phyloP scores from a whole-genome alignment of 2,797 vertebrate species.

The Avahi laniger region DNA sequence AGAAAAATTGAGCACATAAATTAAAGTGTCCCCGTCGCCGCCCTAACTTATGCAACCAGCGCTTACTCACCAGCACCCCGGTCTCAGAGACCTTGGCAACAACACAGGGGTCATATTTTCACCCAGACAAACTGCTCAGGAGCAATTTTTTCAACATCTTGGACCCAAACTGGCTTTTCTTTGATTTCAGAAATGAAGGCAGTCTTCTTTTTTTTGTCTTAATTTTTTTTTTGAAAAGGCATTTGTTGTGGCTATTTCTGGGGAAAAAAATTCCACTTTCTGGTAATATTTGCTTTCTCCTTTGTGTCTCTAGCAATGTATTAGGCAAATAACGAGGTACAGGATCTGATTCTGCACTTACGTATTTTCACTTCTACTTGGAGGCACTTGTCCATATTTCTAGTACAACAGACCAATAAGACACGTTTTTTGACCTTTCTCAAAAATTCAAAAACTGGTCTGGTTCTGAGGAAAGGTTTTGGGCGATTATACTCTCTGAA shows the following conservation, averaged over 20 bases:
- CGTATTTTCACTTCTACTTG: conserved; percentile 36
- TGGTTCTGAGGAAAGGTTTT: conserved; percentile 76
- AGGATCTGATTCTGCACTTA: background rate
- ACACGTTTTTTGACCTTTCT: conserved; percentile 71
- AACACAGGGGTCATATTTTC: conserved; percentile 70
- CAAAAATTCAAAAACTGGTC: conserved; percentile 64
- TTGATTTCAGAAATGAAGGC: conserved; percentile 68
- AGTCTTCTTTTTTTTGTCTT: conserved; percentile 69
- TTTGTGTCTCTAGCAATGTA: conserved; percentile 32
- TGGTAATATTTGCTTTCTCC: conserved; percentile 60
- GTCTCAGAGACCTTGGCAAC: conserved; percentile 73
- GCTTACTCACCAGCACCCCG: conserved; percentile 56
- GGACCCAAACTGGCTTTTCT: conserved; percentile 74
- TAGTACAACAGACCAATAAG: conserved; percentile 60
- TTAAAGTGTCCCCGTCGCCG: conserved; percentile 68
- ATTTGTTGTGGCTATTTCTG: conserved; percentile 66
- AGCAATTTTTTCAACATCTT: conserved; percentile 65
- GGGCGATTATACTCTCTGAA: conserved; percentile 74
- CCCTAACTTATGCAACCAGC: conserved; percentile 66
- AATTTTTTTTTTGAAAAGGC: conserved; percentile 51
- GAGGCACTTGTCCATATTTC: conserved; percentile 45
- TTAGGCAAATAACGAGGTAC: conserved; percentile 34
- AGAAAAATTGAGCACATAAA: conserved; percentile 73
- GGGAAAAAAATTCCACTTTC: conserved; percentile 53
- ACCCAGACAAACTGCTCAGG: conserved; percentile 63